Base-by-base conservation (phyloP, 2,888 invertebrate species). In the Zootermopsis nevadensis region DNA sequence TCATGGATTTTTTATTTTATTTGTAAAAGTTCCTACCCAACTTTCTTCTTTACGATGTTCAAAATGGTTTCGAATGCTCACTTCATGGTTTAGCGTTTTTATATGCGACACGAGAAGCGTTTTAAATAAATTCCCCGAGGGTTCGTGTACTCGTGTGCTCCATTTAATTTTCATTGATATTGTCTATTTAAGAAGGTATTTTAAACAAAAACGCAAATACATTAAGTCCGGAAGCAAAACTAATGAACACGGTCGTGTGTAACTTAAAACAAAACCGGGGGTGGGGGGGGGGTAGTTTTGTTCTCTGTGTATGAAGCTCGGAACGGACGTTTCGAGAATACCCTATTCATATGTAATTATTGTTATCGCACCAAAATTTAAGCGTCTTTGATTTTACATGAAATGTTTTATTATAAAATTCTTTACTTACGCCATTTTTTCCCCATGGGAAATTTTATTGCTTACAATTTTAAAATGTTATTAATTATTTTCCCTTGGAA, bases 1-100 rank as follows among this genome's bases (percentile, higher is more conserved):
- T 83, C 83, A 83, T 83, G 82, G 83, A 83, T 83, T 83, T 83
- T 83, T 83, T 83, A 83, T 83, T 83, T 83, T 83, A 83, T 83
- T 82, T 83, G 81, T 77, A 66, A 77, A 83, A 83, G 77, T 83
- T 82, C 79, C 53, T 82, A 79, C 69, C 67, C 69, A 76, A 67
- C 55, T 31, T 76, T n/a, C 74, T 60, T 66, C 55, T 84, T 83
- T 84, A 82, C 82, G 82, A 84, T 80, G 80, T 82, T 83, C 83
- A 82, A 84, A 85, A 85, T 84, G 83, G 85, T 83, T 83, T 85
- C 83, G 83, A 83, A 84, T 83, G 83, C 48, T 74, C 82, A 69
- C 80, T 81, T 76, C 83, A 38, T 77, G 60, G 81, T 76, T 77
- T 53, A n/a, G 53, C 72, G 33, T 79, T 83, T 81, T 79, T 79